Percentiles rank a stretch among this genome's conserved stretches.
Conservation (phyloP, 2,888 invertebrate species). For the Glaucopsyche alexis region DNA sequence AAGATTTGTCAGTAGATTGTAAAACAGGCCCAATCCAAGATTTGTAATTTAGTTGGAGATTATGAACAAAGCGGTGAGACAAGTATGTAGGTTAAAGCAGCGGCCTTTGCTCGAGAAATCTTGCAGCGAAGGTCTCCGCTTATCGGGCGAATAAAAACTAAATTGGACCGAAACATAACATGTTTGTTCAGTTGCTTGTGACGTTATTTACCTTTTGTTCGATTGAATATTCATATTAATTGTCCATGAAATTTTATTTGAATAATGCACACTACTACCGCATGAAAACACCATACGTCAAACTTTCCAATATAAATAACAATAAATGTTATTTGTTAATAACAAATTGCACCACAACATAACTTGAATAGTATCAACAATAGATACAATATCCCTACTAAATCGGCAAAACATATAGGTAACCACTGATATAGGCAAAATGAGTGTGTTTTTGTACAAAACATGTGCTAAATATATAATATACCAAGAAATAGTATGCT, state of each 20-base stretch:
- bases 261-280: not conserved
- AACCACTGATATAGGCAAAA: not conserved
- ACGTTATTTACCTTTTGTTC: constrained; percentile 18
- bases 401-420: not conserved
- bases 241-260: not conserved
- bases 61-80: constrained; percentile 21
- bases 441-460: not conserved
- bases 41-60: not conserved
- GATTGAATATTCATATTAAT: constrained; percentile 8
- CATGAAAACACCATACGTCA: constrained; percentile 3
- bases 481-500: not conserved
- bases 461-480: not conserved
- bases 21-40: not conserved
- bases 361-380: not conserved
- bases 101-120: constrained; percentile 28
- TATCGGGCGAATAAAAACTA: constrained; percentile 25
- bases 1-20: too few species aligned
- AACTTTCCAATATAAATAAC: not conserved
- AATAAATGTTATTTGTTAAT: not conserved
- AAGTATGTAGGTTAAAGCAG: constrained; percentile 24
- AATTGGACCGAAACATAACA: not conserved
- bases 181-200: constrained; percentile 21
- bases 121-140: constrained; percentile 20
- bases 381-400: not conserved
- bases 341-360: not conserved